Evolutionary conservation across 1,140 invertebrate genomes (phyloP).

Genomic region (Aphaenogaster ashmeadi): DNA sequence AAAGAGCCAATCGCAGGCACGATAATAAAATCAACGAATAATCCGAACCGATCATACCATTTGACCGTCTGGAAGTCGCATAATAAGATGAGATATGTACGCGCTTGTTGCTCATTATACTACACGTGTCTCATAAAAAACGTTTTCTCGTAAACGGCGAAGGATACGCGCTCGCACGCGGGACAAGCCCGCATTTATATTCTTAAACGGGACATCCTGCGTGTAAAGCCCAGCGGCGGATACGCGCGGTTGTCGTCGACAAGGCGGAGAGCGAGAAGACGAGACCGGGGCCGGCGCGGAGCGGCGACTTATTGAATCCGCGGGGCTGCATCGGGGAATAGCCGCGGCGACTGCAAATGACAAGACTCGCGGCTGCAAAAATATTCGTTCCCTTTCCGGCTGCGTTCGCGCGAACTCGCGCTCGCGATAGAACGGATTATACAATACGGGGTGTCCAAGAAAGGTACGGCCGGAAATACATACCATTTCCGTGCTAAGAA

Average conservation of each 20-base stretch:
- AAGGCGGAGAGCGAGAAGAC: slow-evolving; percentile 57
- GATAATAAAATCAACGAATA: not conserved
- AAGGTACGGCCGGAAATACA: not conserved
- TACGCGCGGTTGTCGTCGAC: slow-evolving; percentile 63
- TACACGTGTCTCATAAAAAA: slow-evolving; percentile 11
- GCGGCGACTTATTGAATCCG: slow-evolving; percentile 58
- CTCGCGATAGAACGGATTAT: not conserved
- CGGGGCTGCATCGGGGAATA: slow-evolving; percentile 52
- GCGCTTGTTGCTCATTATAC: slow-evolving; percentile 19
- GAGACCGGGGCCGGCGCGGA: slow-evolving; percentile 40
- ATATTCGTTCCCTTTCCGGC: slow-evolving; percentile 45
- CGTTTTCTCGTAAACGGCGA: slow-evolving; percentile 13
- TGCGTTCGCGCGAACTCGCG: slow-evolving; percentile 1
- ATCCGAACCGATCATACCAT: not conserved
- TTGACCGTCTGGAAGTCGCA: not conserved
- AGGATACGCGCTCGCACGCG: slow-evolving; percentile 31
- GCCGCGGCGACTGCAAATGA: slow-evolving; percentile 63
- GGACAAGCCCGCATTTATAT: slow-evolving; percentile 64
- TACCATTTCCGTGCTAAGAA: not conserved
- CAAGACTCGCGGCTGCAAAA: slow-evolving; percentile 49
- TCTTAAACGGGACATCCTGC: slow-evolving; percentile 74
- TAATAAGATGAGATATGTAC: not conserved
- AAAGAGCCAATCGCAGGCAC: not conserved
- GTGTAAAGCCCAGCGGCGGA: slow-evolving; percentile 66
- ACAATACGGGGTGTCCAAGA: not conserved